These are phyloP conservation scores for Loripinus fragilis DNA, from an alignment of 2,888 invertebrate species.

Conservation along the genomic window DNA sequence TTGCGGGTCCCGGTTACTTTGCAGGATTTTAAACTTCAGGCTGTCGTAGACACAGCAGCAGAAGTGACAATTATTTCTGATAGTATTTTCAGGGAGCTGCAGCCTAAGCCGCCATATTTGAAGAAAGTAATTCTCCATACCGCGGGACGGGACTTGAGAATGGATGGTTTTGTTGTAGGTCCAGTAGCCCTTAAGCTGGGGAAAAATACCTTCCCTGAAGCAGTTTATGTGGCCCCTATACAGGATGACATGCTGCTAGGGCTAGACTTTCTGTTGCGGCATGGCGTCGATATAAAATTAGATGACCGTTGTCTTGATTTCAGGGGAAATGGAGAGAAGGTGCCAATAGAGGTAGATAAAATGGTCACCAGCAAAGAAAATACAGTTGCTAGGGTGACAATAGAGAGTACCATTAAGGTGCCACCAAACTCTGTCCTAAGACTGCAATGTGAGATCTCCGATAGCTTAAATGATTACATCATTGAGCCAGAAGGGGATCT, in stretches of 20 bases:
- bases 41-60: too few species aligned
- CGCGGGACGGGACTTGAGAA: not conserved
- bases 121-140: too few species aligned
- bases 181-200: too few species aligned
- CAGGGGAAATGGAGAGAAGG: not conserved
- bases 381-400: conserved; percentile 22
- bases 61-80: too few species aligned
- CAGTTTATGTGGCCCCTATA: too few species aligned
- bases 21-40: too few species aligned
- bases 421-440: conserved; percentile 40
- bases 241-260: too few species aligned
- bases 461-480: conserved; percentile 27
- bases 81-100: too few species aligned
- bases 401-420: conserved; percentile 20
- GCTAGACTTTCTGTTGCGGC: too few species aligned
- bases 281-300: not conserved
- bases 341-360: conserved; percentile 9
- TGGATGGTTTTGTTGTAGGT: not conserved
- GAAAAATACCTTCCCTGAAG: too few species aligned
- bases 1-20: too few species aligned
- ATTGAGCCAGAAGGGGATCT: conserved; percentile 30
- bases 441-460: conserved; percentile 18
- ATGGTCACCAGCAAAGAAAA: not conserved
- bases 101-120: too few species aligned
- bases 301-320: not conserved